Base-by-base conservation (phyloP, 2,888 invertebrate genomes). In the Lithophane ornitopus region DNA sequence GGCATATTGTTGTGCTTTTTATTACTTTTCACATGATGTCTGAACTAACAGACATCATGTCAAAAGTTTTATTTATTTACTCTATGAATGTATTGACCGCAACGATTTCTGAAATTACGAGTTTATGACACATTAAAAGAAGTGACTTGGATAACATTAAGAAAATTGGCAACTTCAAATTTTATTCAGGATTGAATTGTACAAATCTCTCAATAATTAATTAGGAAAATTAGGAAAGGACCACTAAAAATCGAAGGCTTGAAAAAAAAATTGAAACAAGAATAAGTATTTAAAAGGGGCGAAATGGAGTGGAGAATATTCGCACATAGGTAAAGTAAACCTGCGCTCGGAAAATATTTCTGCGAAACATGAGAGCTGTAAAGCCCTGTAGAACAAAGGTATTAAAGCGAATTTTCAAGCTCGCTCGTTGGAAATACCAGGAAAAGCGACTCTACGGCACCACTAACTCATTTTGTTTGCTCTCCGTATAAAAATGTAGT, bases 361-460 rank as follows among this genome's bases (percentile, higher is more conserved):
- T 89, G 92, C 88, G 92, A 91, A 93, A 93, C 94, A 93, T 90
- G 92, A 94, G 93, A 93, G 93, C 93, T 91, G 92, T 94, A 95
- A 94, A 95, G 93, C 94, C 93, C 90, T 95, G 94, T 94, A 93
- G 94, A 95, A 95, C 95, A 95, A 95, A 94, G 95, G 94, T 95
- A 95, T 96, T 95, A 95, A 95, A 95, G 94, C 93, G 94, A 95
- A 95, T 95, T 95, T 95, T 94, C 93, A 92, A 94, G 95, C 95
- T 94, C 91, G 91, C 90, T 92, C 91, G 91, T 89, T 89, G 91
- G 92, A 90, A 92, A 93, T 92, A 94, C 92, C 90, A 92, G 91
- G 92, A 91, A 93, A 94, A 94, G 93, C 94, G 94, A 92, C 92
- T 93, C 92, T 93, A 91, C 93, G 91, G 93, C 92, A 93, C 92